Percentiles rank a stretch among this genome's conserved stretches.
These are phyloP conservation scores for Trididemnum miniatum DNA, from an alignment of 23 tunicate species.

Conservation along the genomic window DNA sequence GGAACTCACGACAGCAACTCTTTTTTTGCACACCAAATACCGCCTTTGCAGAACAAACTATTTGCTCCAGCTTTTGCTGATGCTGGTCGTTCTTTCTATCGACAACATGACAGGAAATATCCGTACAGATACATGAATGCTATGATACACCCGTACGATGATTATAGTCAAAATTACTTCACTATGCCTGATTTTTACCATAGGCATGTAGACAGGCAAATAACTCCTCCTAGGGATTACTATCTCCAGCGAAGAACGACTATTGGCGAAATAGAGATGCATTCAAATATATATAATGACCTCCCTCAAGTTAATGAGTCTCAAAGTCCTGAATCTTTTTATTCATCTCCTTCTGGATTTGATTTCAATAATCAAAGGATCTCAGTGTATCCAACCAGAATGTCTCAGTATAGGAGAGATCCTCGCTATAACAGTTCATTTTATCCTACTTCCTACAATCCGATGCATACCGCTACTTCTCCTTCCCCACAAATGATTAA, in stretches of 20 bases:
- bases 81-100: background rate
- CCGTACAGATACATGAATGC: background rate
- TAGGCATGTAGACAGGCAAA: background rate
- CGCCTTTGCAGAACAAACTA: background rate
- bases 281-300: background rate
- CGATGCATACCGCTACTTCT: too few relatives aligned
- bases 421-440: too few relatives aligned
- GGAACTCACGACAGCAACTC: background rate
- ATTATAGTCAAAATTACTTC: background rate
- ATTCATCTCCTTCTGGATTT: too few relatives aligned
- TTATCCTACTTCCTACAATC: too few relatives aligned
- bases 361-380: too few relatives aligned
- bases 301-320: background rate
- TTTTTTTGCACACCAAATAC: background rate
- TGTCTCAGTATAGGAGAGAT: too few relatives aligned
- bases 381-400: too few relatives aligned
- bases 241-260: background rate
- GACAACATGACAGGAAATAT: background rate
- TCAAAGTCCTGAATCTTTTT: too few relatives aligned
- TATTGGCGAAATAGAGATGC: background rate
- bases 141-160: background rate
- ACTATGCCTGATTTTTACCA: background rate
- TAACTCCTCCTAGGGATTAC: background rate
- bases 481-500: too few relatives aligned
- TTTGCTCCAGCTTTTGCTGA: background rate